These are phyloP conservation scores for Metellina segmentata DNA, from an alignment of 2,888 invertebrate genomes.

Conservation along the genomic window DNA sequence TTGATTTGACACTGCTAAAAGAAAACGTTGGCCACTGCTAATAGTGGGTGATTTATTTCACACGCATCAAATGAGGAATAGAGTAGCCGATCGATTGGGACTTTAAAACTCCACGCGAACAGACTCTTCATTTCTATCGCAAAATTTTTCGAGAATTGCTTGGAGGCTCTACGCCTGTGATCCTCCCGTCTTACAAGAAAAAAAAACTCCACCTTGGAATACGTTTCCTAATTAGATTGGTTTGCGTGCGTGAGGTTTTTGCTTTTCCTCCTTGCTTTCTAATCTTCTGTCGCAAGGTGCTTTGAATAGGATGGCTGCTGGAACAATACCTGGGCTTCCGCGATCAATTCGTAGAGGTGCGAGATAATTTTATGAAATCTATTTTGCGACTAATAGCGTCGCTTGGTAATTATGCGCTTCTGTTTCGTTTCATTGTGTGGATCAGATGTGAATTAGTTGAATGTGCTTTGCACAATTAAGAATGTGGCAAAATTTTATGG, in stretches of 20 bases:
- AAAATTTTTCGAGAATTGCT: conserved; percentile 22
- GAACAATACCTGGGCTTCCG: too few species aligned
- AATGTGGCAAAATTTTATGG: too few species aligned
- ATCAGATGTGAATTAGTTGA: too few species aligned
- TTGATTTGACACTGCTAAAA: conserved; percentile 36
- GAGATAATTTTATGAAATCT: too few species aligned
- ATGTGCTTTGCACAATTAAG: too few species aligned
- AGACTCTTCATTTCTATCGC: conserved; percentile 16
- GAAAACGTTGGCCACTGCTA: conserved; percentile 28
- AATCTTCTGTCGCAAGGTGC: too few species aligned
- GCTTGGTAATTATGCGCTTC: too few species aligned
- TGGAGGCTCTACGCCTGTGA: conserved; percentile 11
- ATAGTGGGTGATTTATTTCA: conserved; percentile 60
- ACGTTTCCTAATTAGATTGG: conserved; percentile 29
- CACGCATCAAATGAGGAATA: conserved; percentile 46
- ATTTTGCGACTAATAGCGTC: too few species aligned
- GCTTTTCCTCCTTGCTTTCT: neutral
- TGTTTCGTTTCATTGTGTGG: too few species aligned
- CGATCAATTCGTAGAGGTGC: too few species aligned
- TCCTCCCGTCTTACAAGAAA: neutral
- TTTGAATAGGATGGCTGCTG: too few species aligned
- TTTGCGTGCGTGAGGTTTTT: conserved; percentile 7
- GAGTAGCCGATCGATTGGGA: neutral
- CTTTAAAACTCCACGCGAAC: conserved; percentile 12
- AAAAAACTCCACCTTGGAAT: neutral